Evolutionary conservation across 1,140 invertebrate species (phyloP), one percentile per base, ranked within the genome.

Genomic region (Lepidurus arcticus): DNA sequence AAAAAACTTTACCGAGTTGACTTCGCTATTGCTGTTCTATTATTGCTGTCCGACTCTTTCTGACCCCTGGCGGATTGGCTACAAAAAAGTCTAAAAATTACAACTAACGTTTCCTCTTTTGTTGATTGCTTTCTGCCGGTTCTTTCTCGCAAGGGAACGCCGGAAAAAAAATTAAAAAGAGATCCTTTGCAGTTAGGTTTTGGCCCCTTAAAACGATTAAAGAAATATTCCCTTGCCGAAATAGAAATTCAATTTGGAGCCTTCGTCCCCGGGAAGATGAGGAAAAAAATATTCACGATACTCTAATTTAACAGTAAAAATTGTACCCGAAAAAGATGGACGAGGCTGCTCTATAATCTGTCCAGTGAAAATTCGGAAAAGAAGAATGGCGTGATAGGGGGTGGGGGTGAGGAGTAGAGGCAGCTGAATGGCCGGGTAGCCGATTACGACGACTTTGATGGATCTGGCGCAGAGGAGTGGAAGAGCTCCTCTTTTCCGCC

Each of bases 31-130:
- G 53, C 53, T 34, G 34, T 34, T 34, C 34, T 34, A 34, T 34
- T 34, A 34, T 34, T 34, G 34, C 34, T 65, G 53, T 65, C 53
- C 45, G 45, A 47, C 45, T 47, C 16, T 11, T 47, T 47, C 53
- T 65, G 53, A 65, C 53, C 7, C 53, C 53, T 16, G 34, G 34
- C 34, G 34, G 34, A 34, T 65, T 21, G 8, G 16, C 53, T 16
- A 13, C 4, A 7, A 13, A 21, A 16, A 65, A 21, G 47, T 2
- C 16, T n/a, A 65, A 8, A 9, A 65, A 65, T 7, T 65, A 65
- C 53, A 65, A 65, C 53, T 65, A 65, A 65, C 53, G 16, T 65
- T 21, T 65, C 53, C 53, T 65, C 53, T 65, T 65, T 65, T 13
- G 16, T 65, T 65, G 21, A 65, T 65, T 65, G 21, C 53, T 21